Conservation (phyloP, 1,140 invertebrate genomes). For the Drosophila tsacasi region DNA sequence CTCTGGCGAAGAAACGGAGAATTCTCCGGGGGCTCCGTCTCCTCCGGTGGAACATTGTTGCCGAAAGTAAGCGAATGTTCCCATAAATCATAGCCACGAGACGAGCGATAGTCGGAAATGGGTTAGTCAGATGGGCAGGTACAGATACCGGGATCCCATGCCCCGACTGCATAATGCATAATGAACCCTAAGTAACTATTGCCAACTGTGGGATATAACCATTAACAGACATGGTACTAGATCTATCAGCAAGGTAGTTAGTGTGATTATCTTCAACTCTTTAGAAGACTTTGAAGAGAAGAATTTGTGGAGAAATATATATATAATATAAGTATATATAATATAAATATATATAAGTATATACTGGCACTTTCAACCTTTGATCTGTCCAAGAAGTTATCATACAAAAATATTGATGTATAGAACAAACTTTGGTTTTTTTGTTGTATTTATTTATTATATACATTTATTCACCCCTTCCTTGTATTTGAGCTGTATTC, state of each 20-base stretch:
- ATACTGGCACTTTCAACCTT: too few species aligned
- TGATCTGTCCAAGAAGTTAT: too few species aligned
- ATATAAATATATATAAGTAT: too few species aligned
- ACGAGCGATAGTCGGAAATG: conserved; percentile 15
- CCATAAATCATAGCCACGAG: conserved; percentile 33
- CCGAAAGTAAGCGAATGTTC: conserved; percentile 40
- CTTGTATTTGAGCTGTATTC: too few species aligned
- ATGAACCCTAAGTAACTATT: neutral
- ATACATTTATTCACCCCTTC: neutral
- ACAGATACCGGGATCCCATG: neutral
- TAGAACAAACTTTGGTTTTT: too few species aligned
- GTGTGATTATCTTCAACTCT: neutral
- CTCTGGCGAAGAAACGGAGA: conserved; percentile 15
- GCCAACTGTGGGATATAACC: neutral
- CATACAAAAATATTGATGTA: too few species aligned
- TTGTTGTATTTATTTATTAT: neutral
- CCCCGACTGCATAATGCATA: neutral
- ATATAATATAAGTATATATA: too few species aligned
- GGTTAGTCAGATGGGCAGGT: conserved; percentile 16
- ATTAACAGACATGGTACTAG: too few species aligned
- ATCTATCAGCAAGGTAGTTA: too few species aligned
- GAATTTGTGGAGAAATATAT: neutral
- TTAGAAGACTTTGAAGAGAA: neutral
- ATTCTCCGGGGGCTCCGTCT: conserved; percentile 8
- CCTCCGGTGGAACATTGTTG: conserved; percentile 32